These are phyloP conservation scores for Zosterops hypoxanthus DNA, from an alignment of 2,113 vertebrate genomes.

Conservation along the genomic window DNA sequence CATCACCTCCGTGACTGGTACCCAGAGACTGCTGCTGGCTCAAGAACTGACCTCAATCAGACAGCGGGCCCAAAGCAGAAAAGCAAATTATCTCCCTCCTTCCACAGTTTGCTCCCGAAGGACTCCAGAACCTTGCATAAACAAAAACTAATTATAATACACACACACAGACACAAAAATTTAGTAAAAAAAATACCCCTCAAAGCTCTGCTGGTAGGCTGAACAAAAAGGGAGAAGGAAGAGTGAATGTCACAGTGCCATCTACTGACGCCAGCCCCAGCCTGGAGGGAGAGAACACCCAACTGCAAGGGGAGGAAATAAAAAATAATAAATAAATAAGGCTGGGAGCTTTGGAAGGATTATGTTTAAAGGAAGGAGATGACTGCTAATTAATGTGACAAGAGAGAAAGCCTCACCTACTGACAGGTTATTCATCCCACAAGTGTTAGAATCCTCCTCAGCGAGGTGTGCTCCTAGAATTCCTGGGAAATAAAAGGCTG, in stretches of 20 bases:
- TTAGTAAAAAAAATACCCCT: not conserved
- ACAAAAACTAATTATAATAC: slow-evolving; percentile 69
- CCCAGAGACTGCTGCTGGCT: slow-evolving; percentile 54
- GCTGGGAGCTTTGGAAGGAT: not conserved
- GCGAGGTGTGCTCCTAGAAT: not conserved
- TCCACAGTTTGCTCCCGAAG: slow-evolving; percentile 62
- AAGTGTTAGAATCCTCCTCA: not conserved
- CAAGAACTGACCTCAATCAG: slow-evolving; percentile 65
- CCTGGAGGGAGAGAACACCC: not conserved
- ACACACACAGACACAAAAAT: not conserved
- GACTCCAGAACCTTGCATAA: slow-evolving; percentile 61
- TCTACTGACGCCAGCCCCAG: slow-evolving; percentile 51
- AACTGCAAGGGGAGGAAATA: not conserved
- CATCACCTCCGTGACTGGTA: slow-evolving; percentile 31
- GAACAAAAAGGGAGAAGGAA: slow-evolving; percentile 26
- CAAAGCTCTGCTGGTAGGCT: not conserved
- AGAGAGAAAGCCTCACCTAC: slow-evolving; percentile 26
- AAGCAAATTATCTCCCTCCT: slow-evolving; percentile 60
- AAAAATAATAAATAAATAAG: slow-evolving; percentile 24
- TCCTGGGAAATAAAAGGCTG: not conserved
- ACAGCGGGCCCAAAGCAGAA: slow-evolving; percentile 20
- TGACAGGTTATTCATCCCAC: not conserved
- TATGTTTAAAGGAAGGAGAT: slow-evolving; percentile 12
- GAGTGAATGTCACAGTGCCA: slow-evolving; percentile 67
- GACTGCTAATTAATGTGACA: slow-evolving; percentile 34